Percentiles rank a stretch among this genome's conserved stretches.
Evolutionary conservation across 1,140 invertebrate species (phyloP).

Genomic region (Ceratina japonica): DNA sequence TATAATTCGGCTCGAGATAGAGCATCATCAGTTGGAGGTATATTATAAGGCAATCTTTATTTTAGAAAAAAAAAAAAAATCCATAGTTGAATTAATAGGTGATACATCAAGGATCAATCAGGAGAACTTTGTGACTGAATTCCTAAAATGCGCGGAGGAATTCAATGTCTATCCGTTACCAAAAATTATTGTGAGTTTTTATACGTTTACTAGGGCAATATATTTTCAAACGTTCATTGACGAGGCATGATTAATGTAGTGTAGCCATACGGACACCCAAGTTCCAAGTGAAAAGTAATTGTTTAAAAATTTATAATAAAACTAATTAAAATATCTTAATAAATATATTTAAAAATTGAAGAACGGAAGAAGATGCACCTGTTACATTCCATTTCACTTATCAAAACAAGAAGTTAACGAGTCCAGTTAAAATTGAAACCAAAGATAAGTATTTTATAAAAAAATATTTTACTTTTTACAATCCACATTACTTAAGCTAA

Average conservation of each 20-base stretch:
- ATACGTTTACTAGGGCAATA: not conserved
- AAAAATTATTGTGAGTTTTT: constrained; percentile 33
- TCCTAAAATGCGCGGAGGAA: constrained; percentile 44
- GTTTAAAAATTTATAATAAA: too few species aligned
- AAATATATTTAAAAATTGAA: not conserved
- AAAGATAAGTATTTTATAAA: constrained; percentile 26
- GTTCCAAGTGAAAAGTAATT: too few species aligned
- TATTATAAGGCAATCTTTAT: not conserved
- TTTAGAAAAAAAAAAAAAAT: too few species aligned
- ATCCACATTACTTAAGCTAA: not conserved
- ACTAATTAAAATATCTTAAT: not conserved
- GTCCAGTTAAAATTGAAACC: constrained; percentile 8
- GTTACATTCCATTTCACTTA: constrained; percentile 4
- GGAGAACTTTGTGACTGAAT: constrained; percentile 54
- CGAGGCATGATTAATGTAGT: not conserved
- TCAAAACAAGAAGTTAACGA: not conserved
- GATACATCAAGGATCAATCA: not conserved
- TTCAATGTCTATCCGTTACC: constrained; percentile 42
- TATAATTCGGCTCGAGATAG: constrained; percentile 26
- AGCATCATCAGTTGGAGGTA: constrained; percentile 21
- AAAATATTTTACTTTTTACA: not conserved
- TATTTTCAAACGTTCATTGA: not conserved
- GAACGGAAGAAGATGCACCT: not conserved
- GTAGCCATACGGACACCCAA: too few species aligned
- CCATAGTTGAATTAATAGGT: not conserved